These are phyloP conservation scores for Acromyrmex heyeri DNA, from an alignment of 1,140 invertebrate genomes.

Conservation along the genomic window DNA sequence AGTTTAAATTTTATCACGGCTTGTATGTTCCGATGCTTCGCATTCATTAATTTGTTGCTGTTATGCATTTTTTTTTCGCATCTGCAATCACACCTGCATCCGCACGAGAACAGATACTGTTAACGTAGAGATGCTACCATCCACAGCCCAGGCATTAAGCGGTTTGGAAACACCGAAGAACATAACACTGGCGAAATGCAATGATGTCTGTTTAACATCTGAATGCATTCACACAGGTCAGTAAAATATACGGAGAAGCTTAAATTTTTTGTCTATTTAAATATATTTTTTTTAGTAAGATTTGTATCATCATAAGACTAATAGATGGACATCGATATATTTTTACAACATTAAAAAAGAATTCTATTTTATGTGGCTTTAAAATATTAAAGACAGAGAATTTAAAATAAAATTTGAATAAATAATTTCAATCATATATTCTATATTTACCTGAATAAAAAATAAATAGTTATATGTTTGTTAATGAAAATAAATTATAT, in stretches of 20 bases:
- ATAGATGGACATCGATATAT: not conserved
- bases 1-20: constrained; percentile 27
- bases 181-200: constrained; percentile 51
- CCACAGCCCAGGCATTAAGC: constrained; percentile 83
- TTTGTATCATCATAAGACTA: not conserved
- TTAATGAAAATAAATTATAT: constrained; percentile 4
- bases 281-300: too few relatives aligned
- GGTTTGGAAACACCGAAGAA: constrained; percentile 68
- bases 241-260: constrained; percentile 48
- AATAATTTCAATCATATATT: not conserved
- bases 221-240: constrained; percentile 90
- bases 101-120: constrained; percentile 75
- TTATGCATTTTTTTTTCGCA: constrained; percentile 70
- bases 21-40: constrained; percentile 19
- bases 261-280: too few relatives aligned
- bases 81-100: constrained; percentile 69
- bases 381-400: not conserved
- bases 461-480: not conserved
- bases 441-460: not conserved
- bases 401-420: not conserved
- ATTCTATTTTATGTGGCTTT: not conserved
- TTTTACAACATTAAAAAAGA: not conserved
- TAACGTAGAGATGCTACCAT: constrained; percentile 83
- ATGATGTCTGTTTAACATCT: constrained; percentile 88
- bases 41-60: constrained; percentile 37